These are phyloP conservation scores for Silvanus unidentatus DNA, from an alignment of 2,888 invertebrate genomes.

Conservation along the genomic window DNA sequence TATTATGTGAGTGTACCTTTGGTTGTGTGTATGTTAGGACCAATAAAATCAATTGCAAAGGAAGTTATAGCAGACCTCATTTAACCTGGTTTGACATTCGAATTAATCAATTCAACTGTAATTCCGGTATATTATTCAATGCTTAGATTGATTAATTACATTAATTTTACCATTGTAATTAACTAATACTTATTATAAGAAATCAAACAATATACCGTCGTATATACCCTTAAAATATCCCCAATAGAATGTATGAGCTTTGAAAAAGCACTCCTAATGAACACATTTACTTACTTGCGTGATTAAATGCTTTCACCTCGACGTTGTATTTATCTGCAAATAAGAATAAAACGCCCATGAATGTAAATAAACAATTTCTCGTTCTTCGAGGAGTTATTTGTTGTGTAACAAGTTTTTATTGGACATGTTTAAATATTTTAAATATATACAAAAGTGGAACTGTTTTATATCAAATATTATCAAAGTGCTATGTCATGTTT, in stretches of 20 bases:
- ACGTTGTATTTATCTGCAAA: slow-evolving; percentile 12
- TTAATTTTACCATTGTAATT: slow-evolving; percentile 1
- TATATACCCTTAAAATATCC: no score
- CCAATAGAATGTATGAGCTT: no score
- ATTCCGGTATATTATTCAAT: slow-evolving; percentile 5
- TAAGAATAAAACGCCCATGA: neutral
- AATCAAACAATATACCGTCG: no score
- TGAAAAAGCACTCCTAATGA: no score
- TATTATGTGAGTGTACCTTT: no score
- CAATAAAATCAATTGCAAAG: no score
- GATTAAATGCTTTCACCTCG: slow-evolving; percentile 25
- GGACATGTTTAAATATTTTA: neutral
- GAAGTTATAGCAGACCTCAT: neutral
- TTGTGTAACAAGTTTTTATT: no score
- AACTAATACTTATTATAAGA: neutral
- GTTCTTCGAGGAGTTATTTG: no score
- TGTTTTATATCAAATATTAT: slow-evolving; percentile 9
- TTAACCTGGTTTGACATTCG: slow-evolving; percentile 18
- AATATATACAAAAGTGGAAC: neutral
- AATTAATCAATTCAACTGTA: slow-evolving; percentile 17
- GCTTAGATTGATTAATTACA: neutral
- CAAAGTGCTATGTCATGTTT: slow-evolving; percentile 15
- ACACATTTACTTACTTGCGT: slow-evolving; percentile 25
- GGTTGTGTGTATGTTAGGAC: no score
- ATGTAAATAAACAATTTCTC: neutral